Evolutionary conservation across 2,797 vertebrate species (phyloP), one percentile per base, ranked within the genome.

Genomic region (Poeciliopsis paucimaculata): DNA sequence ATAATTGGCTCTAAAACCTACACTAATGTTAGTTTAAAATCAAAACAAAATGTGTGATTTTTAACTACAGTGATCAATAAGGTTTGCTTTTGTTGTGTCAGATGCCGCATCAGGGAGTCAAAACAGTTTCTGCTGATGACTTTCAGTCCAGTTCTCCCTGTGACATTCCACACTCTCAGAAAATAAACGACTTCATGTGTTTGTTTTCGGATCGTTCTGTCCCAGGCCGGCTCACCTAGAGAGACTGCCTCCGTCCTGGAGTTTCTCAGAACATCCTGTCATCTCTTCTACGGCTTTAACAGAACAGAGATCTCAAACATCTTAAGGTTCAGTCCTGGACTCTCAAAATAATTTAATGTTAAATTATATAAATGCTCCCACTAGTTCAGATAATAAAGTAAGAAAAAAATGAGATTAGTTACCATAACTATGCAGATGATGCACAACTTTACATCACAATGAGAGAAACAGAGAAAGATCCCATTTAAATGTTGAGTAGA

Each of bases 111-210:
- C 8, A 73, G 20, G 41, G 78, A 81, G 87, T 66, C 36, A 84
- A 75, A 62, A 86, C 18, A 5, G n/a, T 53, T 20, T 28, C 2
- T 18, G 60, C 76, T 85, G 31, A 87, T 89, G 81, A 78, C 76
- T 31, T 76, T 64, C 60, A 18, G 46, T 81, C 39, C 2, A 11
- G 57, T 79, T 81, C 45, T 84, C 55, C 77, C 53, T 91, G 90
- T 85, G 85, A 94, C 83, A 93, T 94, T 93, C 82, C 87, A 85
- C 90, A 93, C 70, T 66, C 55, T n/a, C 83, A 28, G 68, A 80
- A 73, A 84, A 88, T 76, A 87, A 91, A 85, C 73, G 70, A 43
- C 76, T 88, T 82, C 15, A 75, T 88, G 86, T 31, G 4, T 77
- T 36, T 64, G 60, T 64, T 64, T 64, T 36, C 9, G 31, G 31